Evolutionary conservation across 2,113 vertebrate species (phyloP), one percentile per base, ranked within the genome.

Genomic region (Zeus faber): DNA sequence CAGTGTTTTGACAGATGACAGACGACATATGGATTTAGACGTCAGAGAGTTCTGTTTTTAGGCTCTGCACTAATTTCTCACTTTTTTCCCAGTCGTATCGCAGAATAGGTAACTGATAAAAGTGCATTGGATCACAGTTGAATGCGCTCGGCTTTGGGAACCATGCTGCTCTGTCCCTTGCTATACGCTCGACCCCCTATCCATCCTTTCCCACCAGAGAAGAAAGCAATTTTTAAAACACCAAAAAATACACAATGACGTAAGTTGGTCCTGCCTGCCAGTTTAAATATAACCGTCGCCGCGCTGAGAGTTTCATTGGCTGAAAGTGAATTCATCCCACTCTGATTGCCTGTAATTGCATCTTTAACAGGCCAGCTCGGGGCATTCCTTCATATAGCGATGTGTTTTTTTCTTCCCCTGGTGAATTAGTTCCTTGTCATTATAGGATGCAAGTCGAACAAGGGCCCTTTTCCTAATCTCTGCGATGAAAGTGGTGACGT

Each of bases 61-160:
- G n/a, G n/a, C n/a, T n/a, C n/a, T n/a, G n/a, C n/a, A n/a, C n/a
- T n/a, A n/a, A n/a, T n/a, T n/a, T n/a, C n/a, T n/a, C n/a, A n/a
- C n/a, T n/a, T n/a, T n/a, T n/a, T n/a, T n/a, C n/a, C n/a, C n/a
- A n/a, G n/a, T n/a, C n/a, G n/a, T n/a, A n/a, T n/a, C n/a, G n/a
- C n/a, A n/a, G n/a, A n/a, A n/a, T n/a, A n/a, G n/a, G n/a, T n/a
- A 37, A 14, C 73, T 76, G 58, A 71, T 67, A 41, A 63, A 77
- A 78, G 29, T 31, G 67, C 82, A 83, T 83, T 80, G 74, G 77
- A 67, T 69, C n/a, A 16, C 65, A 72, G 64, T 51, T 73, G 49
- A 75, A 66, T 64, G 50, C 22, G n/a, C 11, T 37, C n/a, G 33
- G n/a, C 33, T n/a, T n/a, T 29, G 33, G 13, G 33, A 11, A 37